Evolutionary conservation across 35 echinoderm and acorn worm species (phyloP), one percentile per base, ranked within the genome.

Genomic region (Holothuria glaberrima): DNA sequence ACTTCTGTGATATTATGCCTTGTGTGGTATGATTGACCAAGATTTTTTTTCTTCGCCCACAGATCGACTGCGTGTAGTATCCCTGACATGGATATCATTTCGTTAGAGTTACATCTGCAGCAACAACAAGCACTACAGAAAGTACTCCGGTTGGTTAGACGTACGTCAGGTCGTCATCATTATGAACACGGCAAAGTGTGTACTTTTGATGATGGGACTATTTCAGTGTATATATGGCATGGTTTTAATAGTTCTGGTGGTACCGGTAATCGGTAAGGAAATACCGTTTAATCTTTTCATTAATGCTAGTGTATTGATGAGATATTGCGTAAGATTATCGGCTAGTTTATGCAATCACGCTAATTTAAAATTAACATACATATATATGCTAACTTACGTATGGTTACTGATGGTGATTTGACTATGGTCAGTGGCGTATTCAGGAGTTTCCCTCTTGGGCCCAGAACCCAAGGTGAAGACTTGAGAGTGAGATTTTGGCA

Each of bases 171-270:
- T 16, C 28, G 30, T 9, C 46, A 29, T 9, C 46, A 82, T 21
- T 82, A 82, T 32, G 35, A 82, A 60, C 48, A 82, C 57, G 79
- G 79, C 2, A 82, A 82, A 82, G 57, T 82, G 28, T 82, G 79
- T 28, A 58, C 79, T 13, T 60, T 58, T 82, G 79, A 82, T 27
- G 79, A 82, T 82, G 79, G 79, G 10, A 82, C 19, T 25, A 27
- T 82, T 60, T 56, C 79, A 48, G 27, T 82, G 17, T 60, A 82
- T 58, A 82, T 82, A 48, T 82, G 79, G 79, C 79, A 82, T 14
- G 79, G 79, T 25, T 82, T 82, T 32, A 50, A 33, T 29, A 32
- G 25, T 82, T 6, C 22, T 21, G 54, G 28, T 82, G 18, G 9
- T 16, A 7, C 27, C 22, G 57, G 79, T 41, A 41, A 7, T 41